Evolutionary conservation across 2,113 vertebrate species (phyloP), one percentile per base, ranked within the genome.

Genomic region (Albula glossodonta): DNA sequence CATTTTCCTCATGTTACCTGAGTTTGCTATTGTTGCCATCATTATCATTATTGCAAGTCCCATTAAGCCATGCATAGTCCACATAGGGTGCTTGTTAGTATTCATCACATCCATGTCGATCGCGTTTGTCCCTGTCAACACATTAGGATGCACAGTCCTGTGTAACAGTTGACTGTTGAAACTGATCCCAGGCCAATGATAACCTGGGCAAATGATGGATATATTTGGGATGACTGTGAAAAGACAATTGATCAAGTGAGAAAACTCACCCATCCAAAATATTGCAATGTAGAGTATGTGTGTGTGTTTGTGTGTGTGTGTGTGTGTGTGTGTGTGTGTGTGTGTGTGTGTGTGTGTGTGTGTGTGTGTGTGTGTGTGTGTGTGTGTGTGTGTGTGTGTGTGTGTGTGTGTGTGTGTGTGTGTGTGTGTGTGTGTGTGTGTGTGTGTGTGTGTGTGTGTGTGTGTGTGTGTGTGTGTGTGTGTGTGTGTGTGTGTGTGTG

Each of bases 221-320:
- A 84, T 17, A 41, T 84, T 60, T 52, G 13, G 48, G 19, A 53
- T 78, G 51, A 41, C 22, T 78, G n/a, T 41, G 52, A 81, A 81
- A 63, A 83, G 56, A 83, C 66, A 84, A 48, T 63, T 79, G 77
- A 56, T 85, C 78, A 85, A 50, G 57, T 51, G 49, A 53, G 78
- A 87, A 60, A 63, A 91, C 82, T 89, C 19, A 9, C 80, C 56
- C 63, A 49, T 66, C 84, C 56, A 50, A 51, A 80, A 84, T 41
- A 84, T 83, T 56, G 31, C 60, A 74, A 74, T 74, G 48, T 56
- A 74, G 83, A 48, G 77, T 84, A 6, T 80, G 87, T 41, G 79
- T 87, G 66, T 85, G 52, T 63, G 52, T 31, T 31, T 15, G 57
- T 0, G 51, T 52, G 48, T 15, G 83, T 56, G 51, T 31, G 85